phyloP scores from a whole-genome alignment of 2,113 vertebrate genomes.

The Eulacestoma nigropectus region DNA sequence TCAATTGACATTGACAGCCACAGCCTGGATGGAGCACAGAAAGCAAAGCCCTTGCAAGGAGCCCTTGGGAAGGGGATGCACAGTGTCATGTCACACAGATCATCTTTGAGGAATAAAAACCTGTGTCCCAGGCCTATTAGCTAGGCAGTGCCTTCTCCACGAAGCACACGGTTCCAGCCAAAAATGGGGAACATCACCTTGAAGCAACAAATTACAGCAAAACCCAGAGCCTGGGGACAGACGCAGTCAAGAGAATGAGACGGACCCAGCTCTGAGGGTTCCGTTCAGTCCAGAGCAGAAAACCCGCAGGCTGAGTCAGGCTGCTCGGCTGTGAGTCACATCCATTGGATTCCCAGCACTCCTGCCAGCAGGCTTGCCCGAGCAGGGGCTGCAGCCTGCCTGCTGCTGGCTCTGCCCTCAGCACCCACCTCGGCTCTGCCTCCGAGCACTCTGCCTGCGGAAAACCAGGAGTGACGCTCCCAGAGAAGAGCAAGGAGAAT shows the following conservation, averaged over 20 bases:
- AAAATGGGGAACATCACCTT: neutral
- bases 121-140: neutral
- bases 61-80: neutral
- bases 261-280: neutral
- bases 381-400: neutral
- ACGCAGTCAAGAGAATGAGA: accelerated
- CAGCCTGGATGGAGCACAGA: neutral
- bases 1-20: neutral
- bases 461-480: neutral
- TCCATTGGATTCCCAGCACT: neutral
- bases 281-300: neutral
- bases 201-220: neutral
- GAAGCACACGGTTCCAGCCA: accelerated
- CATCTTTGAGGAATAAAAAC: neutral
- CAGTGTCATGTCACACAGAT: neutral
- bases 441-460: accelerated
- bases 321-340: neutral
- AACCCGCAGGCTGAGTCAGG: neutral
- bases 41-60: neutral
- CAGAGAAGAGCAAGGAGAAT: neutral
- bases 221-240: neutral
- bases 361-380: neutral
- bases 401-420: neutral
- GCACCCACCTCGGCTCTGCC: neutral
- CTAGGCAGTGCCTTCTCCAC: neutral